A percentile compares a stretch with the other conserved stretches of the same genome.
Evolutionary conservation across 2,888 invertebrate genomes (phyloP).

Genomic region (Mycalesis mineus): DNA sequence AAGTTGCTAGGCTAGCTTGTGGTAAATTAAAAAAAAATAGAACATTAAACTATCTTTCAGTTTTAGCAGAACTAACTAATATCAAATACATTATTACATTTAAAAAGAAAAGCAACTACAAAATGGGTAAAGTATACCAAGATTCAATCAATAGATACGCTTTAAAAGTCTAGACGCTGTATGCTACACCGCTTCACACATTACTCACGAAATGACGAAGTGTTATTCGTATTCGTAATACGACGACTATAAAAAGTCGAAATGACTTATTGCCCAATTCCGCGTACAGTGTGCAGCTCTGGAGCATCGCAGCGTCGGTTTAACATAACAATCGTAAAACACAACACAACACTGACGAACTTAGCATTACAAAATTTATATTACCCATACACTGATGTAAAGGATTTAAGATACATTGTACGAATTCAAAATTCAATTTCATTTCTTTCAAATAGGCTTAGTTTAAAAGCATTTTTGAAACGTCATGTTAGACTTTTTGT

Average conservation of each 20-base stretch:
- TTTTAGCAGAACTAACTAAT: too few relatives aligned
- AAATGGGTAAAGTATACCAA: too few relatives aligned
- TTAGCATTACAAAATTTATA: conserved; percentile 43
- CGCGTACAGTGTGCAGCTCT: conserved; percentile 7
- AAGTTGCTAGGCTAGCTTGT: too few relatives aligned
- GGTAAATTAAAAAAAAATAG: too few relatives aligned
- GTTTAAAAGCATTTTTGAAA: too few relatives aligned
- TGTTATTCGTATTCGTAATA: conserved; percentile 7
- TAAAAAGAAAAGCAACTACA: too few relatives aligned
- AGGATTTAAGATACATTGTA: not conserved
- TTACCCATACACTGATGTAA: conserved; percentile 22
- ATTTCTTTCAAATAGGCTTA: too few relatives aligned
- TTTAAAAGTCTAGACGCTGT: not conserved
- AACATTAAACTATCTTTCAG: too few relatives aligned
- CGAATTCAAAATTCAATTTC: too few relatives aligned
- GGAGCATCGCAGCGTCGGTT: conserved; percentile 10
- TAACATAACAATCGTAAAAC: conserved; percentile 26
- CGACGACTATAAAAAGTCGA: conserved; percentile 5
- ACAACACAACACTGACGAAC: conserved; percentile 34
- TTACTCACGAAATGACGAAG: conserved; percentile 5
- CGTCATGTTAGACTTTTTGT: too few relatives aligned
- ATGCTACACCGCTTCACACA: not conserved
- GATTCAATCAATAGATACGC: not conserved
- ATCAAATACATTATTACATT: too few relatives aligned
- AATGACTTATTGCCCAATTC: conserved; percentile 19